Base-by-base conservation (phyloP, 2,888 invertebrate genomes). In the Agrilus biguttatus region DNA sequence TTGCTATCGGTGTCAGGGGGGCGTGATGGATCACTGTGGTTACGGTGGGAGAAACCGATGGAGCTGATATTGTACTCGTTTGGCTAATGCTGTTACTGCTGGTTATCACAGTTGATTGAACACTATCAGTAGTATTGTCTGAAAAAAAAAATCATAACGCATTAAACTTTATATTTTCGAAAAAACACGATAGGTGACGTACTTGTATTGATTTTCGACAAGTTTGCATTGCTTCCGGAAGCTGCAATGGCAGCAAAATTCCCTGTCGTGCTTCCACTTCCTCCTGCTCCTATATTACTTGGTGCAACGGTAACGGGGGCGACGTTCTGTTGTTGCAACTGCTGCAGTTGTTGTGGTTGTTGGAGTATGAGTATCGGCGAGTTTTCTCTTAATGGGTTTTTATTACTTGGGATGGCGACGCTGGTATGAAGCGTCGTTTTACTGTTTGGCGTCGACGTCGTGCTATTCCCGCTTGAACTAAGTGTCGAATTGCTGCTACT, bases 231-330 rank as follows among this genome's bases (percentile, higher is more conserved):
- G 36, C 55, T 55, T 37, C 28, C 28, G 28, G 28, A 8, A 4
- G 75, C 75, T 50, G 79, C 77, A 54, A 79, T 78, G 33, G 79
- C 76, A 47, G 80, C 78, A 67, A 80, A 80, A 56, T 75, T 75
- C 51, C 74, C 62, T 28, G 58, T 47, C 7, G 47, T 43, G 28
- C 28, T 28, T 28, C 28, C 28, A 28, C 28, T 10, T 2, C 28
- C 10, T 10, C 28, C 28, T 28, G 10, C 28, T 28, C 28, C 28
- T 28, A 4, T 28, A 61, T 67, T 67, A 60, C 66, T 67, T 53
- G 68, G 65, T 59, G 68, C 66, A 54, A 56, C 45, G 44, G 53
- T 50, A 40, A 53, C 47, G 14, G 54, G 51, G 43, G 38, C 33
- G 41, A 35, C 47, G 46, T 43, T 46, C 49, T 47, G 47, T 45